phyloP scores from a whole-genome alignment of 1,140 invertebrate genomes.

The Rhizoglyphus robini region DNA sequence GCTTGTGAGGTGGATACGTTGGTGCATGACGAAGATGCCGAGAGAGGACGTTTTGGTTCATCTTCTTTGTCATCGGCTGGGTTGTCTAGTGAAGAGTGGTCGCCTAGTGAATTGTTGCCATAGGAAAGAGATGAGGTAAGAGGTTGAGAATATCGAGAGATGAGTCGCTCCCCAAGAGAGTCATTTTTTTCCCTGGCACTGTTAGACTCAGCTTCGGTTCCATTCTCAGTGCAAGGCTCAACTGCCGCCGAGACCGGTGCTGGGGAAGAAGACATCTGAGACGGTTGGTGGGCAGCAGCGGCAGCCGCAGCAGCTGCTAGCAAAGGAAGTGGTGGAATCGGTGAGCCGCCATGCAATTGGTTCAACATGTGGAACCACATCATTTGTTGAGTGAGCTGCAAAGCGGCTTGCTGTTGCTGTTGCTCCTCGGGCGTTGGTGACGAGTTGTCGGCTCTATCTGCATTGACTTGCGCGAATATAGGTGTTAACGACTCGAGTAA shows the following conservation, averaged over 20 bases:
- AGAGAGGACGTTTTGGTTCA: background rate
- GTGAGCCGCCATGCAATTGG: background rate
- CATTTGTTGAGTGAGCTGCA: conserved; percentile 14
- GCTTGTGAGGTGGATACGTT: background rate
- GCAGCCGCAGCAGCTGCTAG: conserved; percentile 7
- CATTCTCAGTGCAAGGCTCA: background rate
- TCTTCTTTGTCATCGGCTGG: background rate
- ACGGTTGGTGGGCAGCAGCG: conserved; percentile 1
- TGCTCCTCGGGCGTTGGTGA: background rate
- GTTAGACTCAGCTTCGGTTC: too few species aligned
- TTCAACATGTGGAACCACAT: conserved; percentile 10
- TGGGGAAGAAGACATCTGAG: background rate
- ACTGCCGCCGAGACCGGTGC: background rate
- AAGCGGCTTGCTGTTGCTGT: conserved; percentile 1
- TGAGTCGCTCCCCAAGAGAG: too few species aligned
- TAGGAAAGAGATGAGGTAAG: too few species aligned
- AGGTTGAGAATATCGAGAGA: too few species aligned
- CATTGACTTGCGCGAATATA: background rate
- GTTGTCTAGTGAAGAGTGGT: too few species aligned
- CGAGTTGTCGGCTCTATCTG: too few species aligned
- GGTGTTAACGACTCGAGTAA: conserved; percentile 2
- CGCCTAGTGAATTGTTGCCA: too few species aligned
- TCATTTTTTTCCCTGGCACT: too few species aligned
- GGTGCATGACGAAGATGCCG: background rate
- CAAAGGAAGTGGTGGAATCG: conserved; percentile 9